phyloP scores from a whole-genome alignment of 2,113 vertebrate species.

The Charadrius vociferus region DNA sequence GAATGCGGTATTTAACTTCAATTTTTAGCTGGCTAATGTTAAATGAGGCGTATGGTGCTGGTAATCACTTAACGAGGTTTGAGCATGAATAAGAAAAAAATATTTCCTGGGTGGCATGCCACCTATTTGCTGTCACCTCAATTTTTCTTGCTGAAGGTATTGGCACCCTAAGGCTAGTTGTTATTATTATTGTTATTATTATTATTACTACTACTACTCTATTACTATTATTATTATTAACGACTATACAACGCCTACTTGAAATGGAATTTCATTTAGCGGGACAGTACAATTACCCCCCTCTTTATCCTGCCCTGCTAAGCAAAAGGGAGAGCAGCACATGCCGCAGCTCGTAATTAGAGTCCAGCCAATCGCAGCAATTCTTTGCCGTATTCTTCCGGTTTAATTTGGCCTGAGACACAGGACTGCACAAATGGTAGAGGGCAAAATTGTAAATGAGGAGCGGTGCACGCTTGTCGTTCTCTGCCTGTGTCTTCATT shows the following conservation, averaged over 20 bases:
- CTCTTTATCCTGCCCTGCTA: neutral
- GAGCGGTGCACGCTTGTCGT: neutral
- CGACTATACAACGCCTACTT: neutral
- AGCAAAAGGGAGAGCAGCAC: neutral
- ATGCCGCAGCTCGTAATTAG: fast-evolving
- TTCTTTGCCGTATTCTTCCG: neutral
- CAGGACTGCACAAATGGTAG: neutral
- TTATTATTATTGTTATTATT: neutral
- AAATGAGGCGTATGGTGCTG: neutral
- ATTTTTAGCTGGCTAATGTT: neutral
- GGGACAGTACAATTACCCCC: neutral
- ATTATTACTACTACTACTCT: too few species aligned
- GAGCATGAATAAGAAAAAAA: neutral
- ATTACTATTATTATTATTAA: too few species aligned
- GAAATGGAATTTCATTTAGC: neutral
- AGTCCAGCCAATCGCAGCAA: neutral
- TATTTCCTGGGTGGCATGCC: fast-evolving
- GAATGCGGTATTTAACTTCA: fast-evolving
- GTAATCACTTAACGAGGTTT: neutral
- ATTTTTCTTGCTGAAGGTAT: neutral
- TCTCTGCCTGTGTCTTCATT: neutral
- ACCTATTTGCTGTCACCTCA: neutral
- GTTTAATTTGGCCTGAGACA: neutral
- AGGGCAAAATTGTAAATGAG: neutral
- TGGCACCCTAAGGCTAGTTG: fast-evolving